Evolutionary conservation across 2,113 vertebrate species (phyloP).

Genomic region (Uria aalge): DNA sequence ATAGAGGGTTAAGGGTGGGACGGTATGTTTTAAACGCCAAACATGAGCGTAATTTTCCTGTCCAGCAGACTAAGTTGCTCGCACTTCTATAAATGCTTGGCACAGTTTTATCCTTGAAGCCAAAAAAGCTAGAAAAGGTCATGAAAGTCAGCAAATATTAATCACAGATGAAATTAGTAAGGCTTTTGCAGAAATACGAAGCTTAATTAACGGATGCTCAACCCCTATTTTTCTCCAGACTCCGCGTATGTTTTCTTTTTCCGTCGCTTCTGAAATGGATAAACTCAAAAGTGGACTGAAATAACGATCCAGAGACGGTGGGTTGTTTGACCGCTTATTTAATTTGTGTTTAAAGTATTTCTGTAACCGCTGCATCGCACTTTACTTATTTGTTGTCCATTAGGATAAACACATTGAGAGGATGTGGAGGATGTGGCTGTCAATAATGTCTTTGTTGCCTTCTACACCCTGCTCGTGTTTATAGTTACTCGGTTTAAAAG

Average conservation of each 20-base stretch:
- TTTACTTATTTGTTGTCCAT: not conserved
- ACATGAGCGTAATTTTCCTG: not conserved
- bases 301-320: not conserved
- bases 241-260: not conserved
- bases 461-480: not conserved
- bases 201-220: not conserved
- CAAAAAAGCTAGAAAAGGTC: not conserved
- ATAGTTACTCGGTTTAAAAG: not conserved
- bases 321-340: not conserved
- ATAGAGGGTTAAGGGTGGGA: not conserved
- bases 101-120: not conserved
- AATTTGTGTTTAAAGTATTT: not conserved
- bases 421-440: constrained; percentile 27
- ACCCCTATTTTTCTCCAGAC: not conserved
- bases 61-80: not conserved
- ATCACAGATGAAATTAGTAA: not conserved
- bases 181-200: not conserved
- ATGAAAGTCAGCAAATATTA: not conserved
- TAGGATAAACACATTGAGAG: not conserved
- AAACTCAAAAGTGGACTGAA: not conserved
- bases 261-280: not conserved
- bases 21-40: not conserved
- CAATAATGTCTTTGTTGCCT: not conserved
- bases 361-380: not conserved
- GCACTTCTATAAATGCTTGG: not conserved